Evolutionary conservation across 2,888 invertebrate species (phyloP).

Genomic region (Pogonocherus hispidulus): DNA sequence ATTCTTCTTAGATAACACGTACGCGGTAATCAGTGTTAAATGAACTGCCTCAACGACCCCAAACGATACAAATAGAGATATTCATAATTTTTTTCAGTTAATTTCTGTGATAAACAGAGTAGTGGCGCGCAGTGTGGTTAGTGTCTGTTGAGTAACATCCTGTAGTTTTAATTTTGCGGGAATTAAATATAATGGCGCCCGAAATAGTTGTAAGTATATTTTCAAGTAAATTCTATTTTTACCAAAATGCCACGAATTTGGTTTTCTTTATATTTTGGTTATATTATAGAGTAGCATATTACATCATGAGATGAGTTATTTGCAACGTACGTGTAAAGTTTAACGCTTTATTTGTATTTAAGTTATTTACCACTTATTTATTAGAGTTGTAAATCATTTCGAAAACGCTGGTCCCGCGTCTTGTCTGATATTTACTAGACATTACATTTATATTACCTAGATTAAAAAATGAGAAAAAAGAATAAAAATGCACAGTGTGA

Average conservation of each 20-base stretch:
- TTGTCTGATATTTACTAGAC: too few species aligned
- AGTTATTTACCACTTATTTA: constrained; percentile 8
- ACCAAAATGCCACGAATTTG: neutral
- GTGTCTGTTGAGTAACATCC: neutral
- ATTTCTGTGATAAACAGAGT: neutral
- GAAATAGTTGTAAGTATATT: constrained; percentile 17
- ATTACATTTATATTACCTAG: too few species aligned
- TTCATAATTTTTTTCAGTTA: neutral
- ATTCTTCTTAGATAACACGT: constrained; percentile 18
- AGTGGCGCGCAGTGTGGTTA: neutral
- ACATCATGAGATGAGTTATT: constrained; percentile 3
- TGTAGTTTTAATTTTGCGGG: neutral
- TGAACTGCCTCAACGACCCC: constrained; percentile 23
- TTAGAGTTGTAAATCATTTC: constrained; percentile 8
- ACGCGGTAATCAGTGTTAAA: constrained; percentile 4
- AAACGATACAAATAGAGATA: constrained; percentile 17
- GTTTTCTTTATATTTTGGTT: neutral
- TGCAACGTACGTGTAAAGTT: neutral
- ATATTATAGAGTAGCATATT: neutral
- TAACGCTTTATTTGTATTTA: neutral
- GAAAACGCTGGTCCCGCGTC: too few species aligned
- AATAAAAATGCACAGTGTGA: too few species aligned
- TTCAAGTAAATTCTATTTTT: constrained; percentile 13
- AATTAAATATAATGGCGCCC: constrained; percentile 3
- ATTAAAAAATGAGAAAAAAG: too few species aligned